Evolutionary conservation across 2,113 vertebrate species (phyloP).

Genomic region (Thalassoma bifasciatum): DNA sequence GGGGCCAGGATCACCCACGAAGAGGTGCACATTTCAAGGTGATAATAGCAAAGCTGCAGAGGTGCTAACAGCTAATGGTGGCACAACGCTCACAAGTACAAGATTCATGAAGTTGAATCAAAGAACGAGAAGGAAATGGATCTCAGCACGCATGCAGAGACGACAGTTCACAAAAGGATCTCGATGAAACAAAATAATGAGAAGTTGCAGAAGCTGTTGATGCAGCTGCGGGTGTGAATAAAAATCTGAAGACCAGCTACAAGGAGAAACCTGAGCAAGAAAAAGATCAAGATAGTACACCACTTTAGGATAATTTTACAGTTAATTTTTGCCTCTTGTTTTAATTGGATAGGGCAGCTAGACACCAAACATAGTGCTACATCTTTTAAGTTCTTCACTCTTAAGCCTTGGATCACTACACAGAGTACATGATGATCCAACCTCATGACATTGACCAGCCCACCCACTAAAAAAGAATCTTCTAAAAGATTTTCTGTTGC

Average conservation of each 20-base stretch:
- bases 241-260: background rate
- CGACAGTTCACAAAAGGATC: background rate
- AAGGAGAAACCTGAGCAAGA: background rate
- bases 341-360: too few species aligned
- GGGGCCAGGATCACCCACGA: conserved; percentile 27
- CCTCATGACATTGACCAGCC: too few species aligned
- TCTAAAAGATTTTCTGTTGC: too few species aligned
- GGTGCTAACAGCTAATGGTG: conserved; percentile 57
- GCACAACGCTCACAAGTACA: conserved; percentile 7
- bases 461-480: too few species aligned
- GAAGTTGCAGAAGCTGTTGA: background rate
- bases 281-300: too few species aligned
- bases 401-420: too few species aligned
- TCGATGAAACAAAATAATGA: too few species aligned
- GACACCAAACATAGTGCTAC: too few species aligned
- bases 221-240: background rate
- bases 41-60: conserved; percentile 44
- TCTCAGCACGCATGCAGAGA: background rate
- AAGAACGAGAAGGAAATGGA: conserved; percentile 36
- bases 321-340: too few species aligned
- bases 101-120: background rate
- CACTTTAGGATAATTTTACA: too few species aligned
- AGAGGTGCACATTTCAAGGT: conserved; percentile 64
- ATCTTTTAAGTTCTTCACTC: too few species aligned
- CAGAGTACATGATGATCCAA: too few species aligned